Evolutionary conservation across 2,888 invertebrate genomes (phyloP).

Genomic region (Agrilus cyanescens): DNA sequence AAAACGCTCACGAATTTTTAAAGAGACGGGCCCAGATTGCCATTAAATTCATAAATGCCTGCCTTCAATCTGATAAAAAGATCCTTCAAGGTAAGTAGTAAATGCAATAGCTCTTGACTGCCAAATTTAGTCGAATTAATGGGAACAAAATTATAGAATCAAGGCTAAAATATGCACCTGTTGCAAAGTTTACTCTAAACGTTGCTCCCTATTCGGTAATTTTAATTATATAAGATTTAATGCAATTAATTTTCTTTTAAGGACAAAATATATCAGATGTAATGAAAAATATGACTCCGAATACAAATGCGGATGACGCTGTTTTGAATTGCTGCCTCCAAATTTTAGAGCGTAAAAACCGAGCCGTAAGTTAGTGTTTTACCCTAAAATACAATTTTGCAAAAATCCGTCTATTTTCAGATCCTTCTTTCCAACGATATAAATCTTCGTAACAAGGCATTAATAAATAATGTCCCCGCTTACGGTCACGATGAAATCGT

Average conservation of each 20-base stretch:
- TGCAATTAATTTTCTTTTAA: no score
- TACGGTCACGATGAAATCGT: slow-evolving; percentile 23
- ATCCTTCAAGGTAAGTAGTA: slow-evolving; percentile 12
- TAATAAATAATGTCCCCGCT: slow-evolving; percentile 36
- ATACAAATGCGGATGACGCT: slow-evolving; percentile 45
- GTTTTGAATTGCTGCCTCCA: slow-evolving; percentile 47
- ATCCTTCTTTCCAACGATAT: slow-evolving; percentile 46
- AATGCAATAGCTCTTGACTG: no score
- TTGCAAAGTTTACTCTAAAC: no score
- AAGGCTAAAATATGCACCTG: no score
- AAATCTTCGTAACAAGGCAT: slow-evolving; percentile 45
- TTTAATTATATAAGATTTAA: no score
- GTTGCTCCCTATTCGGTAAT: no score
- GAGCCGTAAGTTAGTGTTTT: slow-evolving; percentile 5
- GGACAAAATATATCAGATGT: slow-evolving; percentile 43
- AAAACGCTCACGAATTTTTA: slow-evolving; percentile 14
- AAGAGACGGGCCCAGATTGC: slow-evolving; percentile 29
- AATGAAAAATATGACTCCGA: slow-evolving; percentile 41
- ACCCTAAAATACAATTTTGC: background rate
- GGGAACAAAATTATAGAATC: no score
- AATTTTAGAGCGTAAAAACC: slow-evolving; percentile 20
- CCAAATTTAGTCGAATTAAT: no score
- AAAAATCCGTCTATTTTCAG: slow-evolving; percentile 32
- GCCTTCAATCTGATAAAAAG: slow-evolving; percentile 32
- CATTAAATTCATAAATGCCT: slow-evolving; percentile 43